These are phyloP conservation scores for Drosophila barbarae DNA, from an alignment of 2,888 invertebrate species.

Conservation along the genomic window DNA sequence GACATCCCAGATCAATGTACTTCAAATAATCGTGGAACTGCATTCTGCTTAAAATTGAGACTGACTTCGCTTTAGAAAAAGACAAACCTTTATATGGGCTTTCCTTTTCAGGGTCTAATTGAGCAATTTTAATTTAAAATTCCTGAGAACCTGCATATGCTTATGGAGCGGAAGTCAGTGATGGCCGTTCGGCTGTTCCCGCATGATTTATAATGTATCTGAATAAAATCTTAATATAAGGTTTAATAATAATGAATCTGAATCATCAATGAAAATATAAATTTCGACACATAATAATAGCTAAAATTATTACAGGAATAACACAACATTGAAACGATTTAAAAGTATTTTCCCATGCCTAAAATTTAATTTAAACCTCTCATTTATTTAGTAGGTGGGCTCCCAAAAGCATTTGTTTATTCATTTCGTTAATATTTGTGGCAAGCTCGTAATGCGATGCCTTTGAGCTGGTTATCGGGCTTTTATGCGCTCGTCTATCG, in stretches of 20 bases:
- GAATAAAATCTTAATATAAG: too few species aligned
- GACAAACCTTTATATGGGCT: not conserved
- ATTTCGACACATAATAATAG: too few species aligned
- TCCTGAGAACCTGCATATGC: conserved; percentile 18
- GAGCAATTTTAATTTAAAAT: conserved; percentile 29
- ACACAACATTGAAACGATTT: not conserved
- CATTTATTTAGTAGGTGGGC: not conserved
- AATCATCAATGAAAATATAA: too few species aligned
- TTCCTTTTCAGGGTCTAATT: conserved; percentile 18
- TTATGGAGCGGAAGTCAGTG: not conserved
- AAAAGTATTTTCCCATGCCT: not conserved
- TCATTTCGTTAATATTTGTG: conserved; percentile 57
- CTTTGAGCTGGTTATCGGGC: conserved; percentile 64
- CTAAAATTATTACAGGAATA: too few species aligned
- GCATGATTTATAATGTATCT: too few species aligned
- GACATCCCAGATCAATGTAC: conserved; percentile 65
- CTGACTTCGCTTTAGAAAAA: not conserved
- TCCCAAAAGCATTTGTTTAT: conserved; percentile 42
- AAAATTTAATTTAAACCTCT: not conserved
- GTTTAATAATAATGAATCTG: not conserved
- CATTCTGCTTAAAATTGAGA: conserved; percentile 34
- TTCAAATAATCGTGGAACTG: conserved; percentile 64
- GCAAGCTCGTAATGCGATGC: conserved; percentile 66
- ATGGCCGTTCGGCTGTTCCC: not conserved
- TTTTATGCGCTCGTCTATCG: conserved; percentile 59